Base-by-base conservation (phyloP, 2,888 invertebrate genomes). In the Patella depressa region DNA sequence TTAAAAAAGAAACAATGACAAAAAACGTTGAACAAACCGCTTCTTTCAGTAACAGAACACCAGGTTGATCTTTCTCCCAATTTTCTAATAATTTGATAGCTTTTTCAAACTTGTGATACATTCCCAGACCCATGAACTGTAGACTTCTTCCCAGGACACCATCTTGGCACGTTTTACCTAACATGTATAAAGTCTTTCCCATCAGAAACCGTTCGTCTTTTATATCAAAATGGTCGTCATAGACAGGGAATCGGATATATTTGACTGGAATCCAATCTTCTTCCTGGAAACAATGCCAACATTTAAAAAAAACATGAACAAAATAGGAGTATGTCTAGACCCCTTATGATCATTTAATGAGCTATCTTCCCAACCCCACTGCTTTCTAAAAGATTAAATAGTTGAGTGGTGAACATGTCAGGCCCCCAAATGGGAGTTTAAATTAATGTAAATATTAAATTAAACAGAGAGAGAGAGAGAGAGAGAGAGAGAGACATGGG, bases 141-240 rank as follows among this genome's bases (percentile, higher is more conserved):
- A 88, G 87, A 19, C 90, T 90, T 24, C 84, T 80, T 2, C 89
- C 87, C 7, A 91, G 73, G 2, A 86, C 55, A 19, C 81, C 74
- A 74, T 85, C 80, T 14, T 84, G 71, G 75, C 75, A 75, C 65
- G 14, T 73, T 73, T 69, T 80, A 2, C 91, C 89, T 12, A 92
- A 78, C 75, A 87, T 80, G 53, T 85, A 85, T 74, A 98, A 92
- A 2, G 97, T 96, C 93, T 98, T 98, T 0, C 98, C 98, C 73
- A 96, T 93, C 69, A 96, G 92, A 88, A 94, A 93, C 53, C 93
- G 91, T 9, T 95, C 94, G 83, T 96, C 95, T 79, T 92, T 93
- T 29, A 98, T 93, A 92, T 97, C 97, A 92, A 97, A 97, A 91
- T 98, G 97, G 88, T 96, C 95, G 92, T 98, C 98, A 92, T 95